Percentiles rank a stretch among this genome's conserved stretches.
Evolutionary conservation across 2,888 invertebrate species (phyloP).

Genomic region (Chrysina gloriosa): DNA sequence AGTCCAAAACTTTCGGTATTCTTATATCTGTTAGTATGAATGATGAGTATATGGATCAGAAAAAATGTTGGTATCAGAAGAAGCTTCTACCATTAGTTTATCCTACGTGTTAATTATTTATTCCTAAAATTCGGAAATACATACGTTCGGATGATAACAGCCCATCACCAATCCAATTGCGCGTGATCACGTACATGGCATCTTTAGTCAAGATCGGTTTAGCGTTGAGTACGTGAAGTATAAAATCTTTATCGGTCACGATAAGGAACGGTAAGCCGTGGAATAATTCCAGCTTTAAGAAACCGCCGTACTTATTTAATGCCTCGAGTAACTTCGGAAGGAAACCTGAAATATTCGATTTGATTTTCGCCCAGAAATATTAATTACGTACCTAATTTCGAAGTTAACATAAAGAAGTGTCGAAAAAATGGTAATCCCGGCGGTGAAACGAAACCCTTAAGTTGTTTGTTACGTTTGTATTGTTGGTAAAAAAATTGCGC

Average conservation of each 20-base stretch:
- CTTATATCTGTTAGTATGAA: too few relatives aligned
- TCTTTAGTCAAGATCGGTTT: conserved; percentile 53
- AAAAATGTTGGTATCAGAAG: too few relatives aligned
- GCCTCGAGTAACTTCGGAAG: conserved; percentile 40
- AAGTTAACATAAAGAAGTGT: neutral
- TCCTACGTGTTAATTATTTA: too few relatives aligned
- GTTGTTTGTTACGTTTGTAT: neutral
- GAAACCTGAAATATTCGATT: conserved; percentile 44
- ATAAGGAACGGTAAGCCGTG: conserved; percentile 36
- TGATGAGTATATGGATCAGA: too few relatives aligned
- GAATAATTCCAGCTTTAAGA: conserved; percentile 40
- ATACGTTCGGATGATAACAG: conserved; percentile 53
- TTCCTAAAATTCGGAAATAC: conserved; percentile 46
- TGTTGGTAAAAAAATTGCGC: neutral
- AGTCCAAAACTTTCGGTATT: too few relatives aligned
- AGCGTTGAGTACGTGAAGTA: conserved; percentile 51
- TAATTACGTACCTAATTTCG: neutral
- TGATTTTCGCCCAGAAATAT: too few relatives aligned
- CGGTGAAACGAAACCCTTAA: conserved; percentile 29
- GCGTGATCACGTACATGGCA: conserved; percentile 50
- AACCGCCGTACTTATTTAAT: conserved; percentile 41
- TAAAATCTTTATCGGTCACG: conserved; percentile 44
- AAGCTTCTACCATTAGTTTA: too few relatives aligned
- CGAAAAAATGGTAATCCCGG: conserved; percentile 1
- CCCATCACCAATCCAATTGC: conserved; percentile 54